These are phyloP conservation scores for Anagrus nilaparvatae DNA, from an alignment of 1,140 invertebrate genomes.

Conservation along the genomic window DNA sequence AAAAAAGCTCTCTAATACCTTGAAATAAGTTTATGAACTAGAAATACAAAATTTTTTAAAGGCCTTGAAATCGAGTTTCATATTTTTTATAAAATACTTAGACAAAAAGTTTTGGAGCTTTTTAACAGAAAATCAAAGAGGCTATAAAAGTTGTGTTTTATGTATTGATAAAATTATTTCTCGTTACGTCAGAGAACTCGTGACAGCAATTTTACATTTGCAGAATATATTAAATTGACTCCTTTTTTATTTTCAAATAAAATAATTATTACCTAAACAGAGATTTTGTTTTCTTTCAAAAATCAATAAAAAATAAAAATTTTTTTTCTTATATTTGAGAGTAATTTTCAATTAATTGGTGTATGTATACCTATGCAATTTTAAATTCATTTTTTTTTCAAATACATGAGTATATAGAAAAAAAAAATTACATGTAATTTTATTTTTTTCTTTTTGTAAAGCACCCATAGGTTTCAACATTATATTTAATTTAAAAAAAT, in stretches of 20 bases:
- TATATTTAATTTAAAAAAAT: too few species aligned
- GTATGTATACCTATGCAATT: not conserved
- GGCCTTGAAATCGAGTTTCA: not conserved
- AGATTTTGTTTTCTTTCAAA: not conserved
- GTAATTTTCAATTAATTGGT: constrained; percentile 4
- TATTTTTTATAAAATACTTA: not conserved
- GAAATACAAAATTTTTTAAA: too few species aligned
- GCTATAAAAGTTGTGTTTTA: too few species aligned
- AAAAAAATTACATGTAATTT: too few species aligned
- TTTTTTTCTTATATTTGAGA: not conserved
- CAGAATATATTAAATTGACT: constrained; percentile 4
- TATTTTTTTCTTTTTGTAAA: too few species aligned
- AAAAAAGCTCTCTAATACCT: too few species aligned
- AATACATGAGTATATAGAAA: too few species aligned
- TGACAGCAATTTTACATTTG: constrained; percentile 3
- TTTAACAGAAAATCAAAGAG: too few species aligned
- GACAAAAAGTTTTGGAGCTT: not conserved
- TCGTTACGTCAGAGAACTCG: constrained; percentile 14
- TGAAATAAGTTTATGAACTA: too few species aligned
- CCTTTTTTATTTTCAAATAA: not conserved
- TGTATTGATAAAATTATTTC: constrained; percentile 13
- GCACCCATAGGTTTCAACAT: too few species aligned
- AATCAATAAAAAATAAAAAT: not conserved
- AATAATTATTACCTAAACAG: not conserved
- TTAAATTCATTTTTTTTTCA: too few species aligned